Percentiles rank a stretch among this genome's conserved stretches.
Conservation (phyloP, 2,888 invertebrate genomes). For the Cantharis rufa region DNA sequence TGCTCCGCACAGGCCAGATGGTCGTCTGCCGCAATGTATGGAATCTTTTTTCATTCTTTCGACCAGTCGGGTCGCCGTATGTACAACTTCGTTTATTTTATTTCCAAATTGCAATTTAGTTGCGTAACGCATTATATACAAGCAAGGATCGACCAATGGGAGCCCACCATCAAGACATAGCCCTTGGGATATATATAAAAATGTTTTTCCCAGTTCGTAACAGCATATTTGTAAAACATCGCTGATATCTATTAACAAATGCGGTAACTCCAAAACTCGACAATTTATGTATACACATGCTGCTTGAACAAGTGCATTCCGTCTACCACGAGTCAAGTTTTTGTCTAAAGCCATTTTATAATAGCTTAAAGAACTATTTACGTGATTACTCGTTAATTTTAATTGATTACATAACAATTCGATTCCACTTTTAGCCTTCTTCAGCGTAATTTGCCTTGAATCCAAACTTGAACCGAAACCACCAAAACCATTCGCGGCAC, state of each 20-base stretch:
- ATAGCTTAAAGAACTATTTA: constrained; percentile 91
- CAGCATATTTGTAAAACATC: constrained; percentile 96
- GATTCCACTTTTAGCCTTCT: constrained; percentile 86
- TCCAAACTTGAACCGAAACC: constrained; percentile 79
- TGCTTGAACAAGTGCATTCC: constrained; percentile 88
- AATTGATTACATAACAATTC: constrained; percentile 85
- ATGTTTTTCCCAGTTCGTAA: constrained; percentile 91
- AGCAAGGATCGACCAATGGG: constrained; percentile 77
- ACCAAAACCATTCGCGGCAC: constrained; percentile 78
- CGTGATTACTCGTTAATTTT: constrained; percentile 85
- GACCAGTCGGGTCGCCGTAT: constrained; percentile 91
- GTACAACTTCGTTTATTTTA: constrained; percentile 92
- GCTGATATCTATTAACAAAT: constrained; percentile 95
- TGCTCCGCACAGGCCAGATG: constrained; percentile 97
- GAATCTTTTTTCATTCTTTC: constrained; percentile 98
- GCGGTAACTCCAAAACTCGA: constrained; percentile 90
- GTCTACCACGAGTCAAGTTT: constrained; percentile 90
- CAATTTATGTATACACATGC: constrained; percentile 98
- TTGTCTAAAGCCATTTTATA: constrained; percentile 87
- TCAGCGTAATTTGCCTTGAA: constrained; percentile 88
- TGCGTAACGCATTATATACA: constrained; percentile 94
- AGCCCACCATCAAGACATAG: constrained; percentile 73
- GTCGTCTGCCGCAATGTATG: constrained; percentile 93
- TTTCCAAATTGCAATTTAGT: constrained; percentile 89
- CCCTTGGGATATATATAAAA: constrained; percentile 84